phyloP scores from a whole-genome alignment of 2,797 vertebrate genomes.

The Hoplostethus mediterraneus region DNA sequence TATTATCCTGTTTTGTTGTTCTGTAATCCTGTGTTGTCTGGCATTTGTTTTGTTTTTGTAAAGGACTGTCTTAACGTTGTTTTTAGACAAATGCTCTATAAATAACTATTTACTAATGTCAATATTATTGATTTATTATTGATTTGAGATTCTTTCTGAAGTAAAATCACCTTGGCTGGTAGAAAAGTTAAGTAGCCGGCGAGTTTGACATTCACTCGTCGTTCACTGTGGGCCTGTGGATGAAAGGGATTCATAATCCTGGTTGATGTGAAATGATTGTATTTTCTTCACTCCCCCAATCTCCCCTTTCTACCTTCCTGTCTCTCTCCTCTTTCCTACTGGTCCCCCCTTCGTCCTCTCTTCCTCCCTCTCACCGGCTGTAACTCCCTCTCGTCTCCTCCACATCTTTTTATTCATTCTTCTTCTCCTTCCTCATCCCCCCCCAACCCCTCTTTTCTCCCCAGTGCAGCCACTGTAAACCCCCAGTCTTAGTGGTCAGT shows the following conservation, averaged over 20 bases:
- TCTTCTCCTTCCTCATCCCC: constrained; percentile 5
- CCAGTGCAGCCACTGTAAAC: constrained; percentile 55
- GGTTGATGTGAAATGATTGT: background rate
- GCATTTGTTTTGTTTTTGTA: too few relatives aligned
- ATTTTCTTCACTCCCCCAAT: background rate
- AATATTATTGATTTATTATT: too few relatives aligned
- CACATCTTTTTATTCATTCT: background rate
- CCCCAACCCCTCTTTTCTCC: background rate
- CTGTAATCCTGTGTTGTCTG: too few relatives aligned
- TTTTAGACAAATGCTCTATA: too few relatives aligned
- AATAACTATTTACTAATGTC: too few relatives aligned
- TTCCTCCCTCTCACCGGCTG: background rate
- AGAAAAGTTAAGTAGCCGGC: background rate
- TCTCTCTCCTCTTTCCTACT: constrained; percentile 12
- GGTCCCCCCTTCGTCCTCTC: background rate
- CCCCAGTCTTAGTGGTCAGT: constrained; percentile 67
- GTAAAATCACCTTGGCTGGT: background rate
- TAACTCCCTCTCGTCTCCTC: background rate
- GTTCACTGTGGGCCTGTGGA: background rate
- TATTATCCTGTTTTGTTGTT: too few relatives aligned
- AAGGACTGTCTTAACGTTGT: too few relatives aligned
- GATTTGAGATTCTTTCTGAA: too few relatives aligned
- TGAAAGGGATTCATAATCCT: background rate
- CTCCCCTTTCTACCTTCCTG: background rate
- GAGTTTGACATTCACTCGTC: too few relatives aligned